Conservation (phyloP, 1,140 invertebrate species). For the Halictus rubicundus region DNA sequence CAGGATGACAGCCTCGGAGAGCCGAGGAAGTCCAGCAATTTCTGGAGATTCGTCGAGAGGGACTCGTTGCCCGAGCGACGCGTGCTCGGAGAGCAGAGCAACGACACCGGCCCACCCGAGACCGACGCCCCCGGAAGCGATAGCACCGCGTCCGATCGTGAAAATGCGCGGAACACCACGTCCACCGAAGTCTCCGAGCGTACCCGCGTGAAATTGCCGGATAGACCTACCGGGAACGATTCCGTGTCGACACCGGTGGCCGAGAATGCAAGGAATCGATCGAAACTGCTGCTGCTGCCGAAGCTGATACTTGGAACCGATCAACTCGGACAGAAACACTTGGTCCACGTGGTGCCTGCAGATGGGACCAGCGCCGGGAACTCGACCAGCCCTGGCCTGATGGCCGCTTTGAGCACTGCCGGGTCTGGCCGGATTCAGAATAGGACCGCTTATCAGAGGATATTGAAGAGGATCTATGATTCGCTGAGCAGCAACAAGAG, state of each 20-base stretch:
- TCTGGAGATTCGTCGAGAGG: conserved; percentile 13
- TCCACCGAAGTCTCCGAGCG: not conserved
- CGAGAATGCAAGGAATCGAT: not conserved
- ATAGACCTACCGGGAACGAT: not conserved
- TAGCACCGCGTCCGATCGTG: not conserved
- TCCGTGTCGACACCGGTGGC: not conserved
- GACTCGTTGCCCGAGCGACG: not conserved
- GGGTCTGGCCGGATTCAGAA: not conserved
- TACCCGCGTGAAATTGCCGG: not conserved
- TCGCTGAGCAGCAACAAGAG: conserved; percentile 58
- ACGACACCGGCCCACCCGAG: too few relatives aligned
- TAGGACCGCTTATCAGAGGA: conserved; percentile 45
- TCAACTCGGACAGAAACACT: conserved; percentile 62
- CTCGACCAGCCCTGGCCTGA: not conserved
- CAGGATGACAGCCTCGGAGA: conserved; percentile 16
- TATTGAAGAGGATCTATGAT: conserved; percentile 54
- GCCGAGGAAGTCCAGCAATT: not conserved
- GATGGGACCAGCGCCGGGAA: not conserved
- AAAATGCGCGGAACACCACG: too few relatives aligned
- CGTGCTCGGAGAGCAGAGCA: not conserved
- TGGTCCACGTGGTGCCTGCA: conserved; percentile 64
- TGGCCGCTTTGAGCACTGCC: not conserved
- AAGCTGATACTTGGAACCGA: conserved; percentile 64
- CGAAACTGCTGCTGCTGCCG: conserved; percentile 31
- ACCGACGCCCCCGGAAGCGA: too few relatives aligned